A percentile compares a stretch with the other conserved stretches of the same genome.
Evolutionary conservation across 2,888 invertebrate genomes (phyloP).

Genomic region (Zhengitettix transpicula): DNA sequence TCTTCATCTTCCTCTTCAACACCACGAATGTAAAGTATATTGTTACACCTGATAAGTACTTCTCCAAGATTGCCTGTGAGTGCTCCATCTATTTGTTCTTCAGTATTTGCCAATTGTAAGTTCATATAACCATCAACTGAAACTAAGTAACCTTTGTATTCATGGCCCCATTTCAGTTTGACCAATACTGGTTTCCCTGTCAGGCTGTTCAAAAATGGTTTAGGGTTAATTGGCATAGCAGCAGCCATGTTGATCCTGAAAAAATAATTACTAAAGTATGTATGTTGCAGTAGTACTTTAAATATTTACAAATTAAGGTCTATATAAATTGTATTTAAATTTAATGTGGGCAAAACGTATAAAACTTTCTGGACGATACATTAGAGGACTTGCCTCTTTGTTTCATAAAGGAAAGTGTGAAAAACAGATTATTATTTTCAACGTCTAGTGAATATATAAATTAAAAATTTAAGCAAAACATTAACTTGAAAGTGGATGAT

Average conservation of each 20-base stretch:
- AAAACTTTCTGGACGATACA: too few relatives aligned
- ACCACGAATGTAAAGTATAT: conserved; percentile 86
- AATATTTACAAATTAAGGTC: too few relatives aligned
- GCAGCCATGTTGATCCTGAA: conserved; percentile 40
- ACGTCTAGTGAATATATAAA: too few relatives aligned
- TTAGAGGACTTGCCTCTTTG: too few relatives aligned
- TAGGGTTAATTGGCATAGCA: conserved; percentile 95
- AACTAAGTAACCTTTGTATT: conserved; percentile 95
- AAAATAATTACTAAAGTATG: too few relatives aligned
- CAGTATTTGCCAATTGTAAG: conserved; percentile 91
- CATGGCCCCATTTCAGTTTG: conserved; percentile 98
- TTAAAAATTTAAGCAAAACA: too few relatives aligned
- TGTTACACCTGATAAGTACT: conserved; percentile 92
- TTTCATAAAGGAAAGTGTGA: too few relatives aligned
- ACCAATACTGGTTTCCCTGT: conserved; percentile 97
- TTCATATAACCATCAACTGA: conserved; percentile 99
- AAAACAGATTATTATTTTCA: too few relatives aligned
- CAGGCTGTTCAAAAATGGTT: conserved; percentile 94
- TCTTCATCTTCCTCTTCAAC: conserved; percentile 95
- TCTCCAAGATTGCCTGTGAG: conserved; percentile 91
- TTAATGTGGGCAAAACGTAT: too few relatives aligned
- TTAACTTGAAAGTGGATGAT: too few relatives aligned
- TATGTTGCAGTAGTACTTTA: too few relatives aligned
- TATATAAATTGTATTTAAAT: too few relatives aligned
- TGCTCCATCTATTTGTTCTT: conserved; percentile 88